These are phyloP conservation scores for Euplagia quadripunctaria DNA, from an alignment of 2,888 invertebrate genomes.

Conservation along the genomic window DNA sequence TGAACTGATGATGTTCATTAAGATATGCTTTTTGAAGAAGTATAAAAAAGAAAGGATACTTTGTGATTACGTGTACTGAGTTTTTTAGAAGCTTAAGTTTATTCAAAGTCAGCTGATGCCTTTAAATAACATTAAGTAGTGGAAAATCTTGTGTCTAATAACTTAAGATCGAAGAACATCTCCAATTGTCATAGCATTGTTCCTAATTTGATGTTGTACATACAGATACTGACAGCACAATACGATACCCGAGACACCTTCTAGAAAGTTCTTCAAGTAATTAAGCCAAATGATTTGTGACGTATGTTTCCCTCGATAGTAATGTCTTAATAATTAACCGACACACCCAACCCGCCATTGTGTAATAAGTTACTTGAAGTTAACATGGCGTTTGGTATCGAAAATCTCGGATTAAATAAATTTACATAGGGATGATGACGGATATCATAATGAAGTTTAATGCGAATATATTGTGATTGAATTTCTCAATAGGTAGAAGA, in stretches of 20 bases:
- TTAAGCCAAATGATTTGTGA: constrained; percentile 24
- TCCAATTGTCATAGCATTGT: neutral
- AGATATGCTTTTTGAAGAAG: neutral
- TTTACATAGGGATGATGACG: neutral
- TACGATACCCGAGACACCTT: neutral
- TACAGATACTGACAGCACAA: neutral
- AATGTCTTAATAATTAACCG: constrained; percentile 35
- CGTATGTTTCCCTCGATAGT: constrained; percentile 17
- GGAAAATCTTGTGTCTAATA: too few species aligned
- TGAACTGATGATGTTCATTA: neutral
- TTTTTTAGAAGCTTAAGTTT: too few species aligned
- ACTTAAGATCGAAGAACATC: neutral
- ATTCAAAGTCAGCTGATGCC: too few species aligned
- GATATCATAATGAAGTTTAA: neutral
- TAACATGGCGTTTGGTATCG: too few species aligned
- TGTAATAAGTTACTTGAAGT: too few species aligned
- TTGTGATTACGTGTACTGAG: neutral
- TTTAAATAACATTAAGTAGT: neutral
- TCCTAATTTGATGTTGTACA: neutral
- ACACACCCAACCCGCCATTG: neutral
- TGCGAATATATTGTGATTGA: neutral
- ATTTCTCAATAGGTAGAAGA: neutral
- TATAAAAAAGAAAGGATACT: neutral
- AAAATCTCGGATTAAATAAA: neutral
- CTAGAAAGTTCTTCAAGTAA: constrained; percentile 27